A percentile compares a stretch with the other conserved stretches of the same genome.
phyloP scores from a whole-genome alignment of 2,888 invertebrate genomes.

The Cheilosia vulpina region DNA sequence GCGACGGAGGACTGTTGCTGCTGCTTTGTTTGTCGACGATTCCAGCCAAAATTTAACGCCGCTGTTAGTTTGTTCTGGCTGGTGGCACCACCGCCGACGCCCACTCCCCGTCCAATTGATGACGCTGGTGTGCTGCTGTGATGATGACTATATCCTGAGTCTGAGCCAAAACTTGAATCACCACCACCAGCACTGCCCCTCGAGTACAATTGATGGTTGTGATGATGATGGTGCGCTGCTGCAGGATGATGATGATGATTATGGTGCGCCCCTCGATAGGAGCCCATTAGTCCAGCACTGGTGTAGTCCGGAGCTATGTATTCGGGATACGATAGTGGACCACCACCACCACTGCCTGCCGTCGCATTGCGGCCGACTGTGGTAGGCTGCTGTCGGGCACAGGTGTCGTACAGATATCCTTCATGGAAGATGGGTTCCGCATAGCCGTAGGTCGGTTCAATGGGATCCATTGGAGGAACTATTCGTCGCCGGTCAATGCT shows the following conservation, averaged over 20 bases:
- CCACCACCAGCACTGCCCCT: conserved; percentile 79
- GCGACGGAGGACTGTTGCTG: conserved; percentile 44
- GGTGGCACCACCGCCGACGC: conserved; percentile 65
- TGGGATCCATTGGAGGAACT: conserved; percentile 78
- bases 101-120: conserved; percentile 80
- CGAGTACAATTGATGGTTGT: conserved; percentile 71
- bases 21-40: conserved; percentile 77
- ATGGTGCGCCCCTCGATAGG: conserved; percentile 66
- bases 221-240: conserved; percentile 65
- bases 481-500: conserved; percentile 81
- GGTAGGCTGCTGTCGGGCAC: conserved; percentile 74
- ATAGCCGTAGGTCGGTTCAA: conserved; percentile 84
- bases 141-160: conserved; percentile 92
- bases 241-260: conserved; percentile 58
- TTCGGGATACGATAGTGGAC: conserved; percentile 83
- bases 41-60: conserved; percentile 81
- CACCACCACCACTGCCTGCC: conserved; percentile 68
- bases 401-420: conserved; percentile 90
- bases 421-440: conserved; percentile 90
- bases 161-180: conserved; percentile 92
- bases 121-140: conserved; percentile 80
- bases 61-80: conserved; percentile 79
- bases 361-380: conserved; percentile 77
- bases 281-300: conserved; percentile 57
- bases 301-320: conserved; percentile 79